Evolutionary conservation across 2,113 vertebrate species (phyloP).

Genomic region (Labeo catla): DNA sequence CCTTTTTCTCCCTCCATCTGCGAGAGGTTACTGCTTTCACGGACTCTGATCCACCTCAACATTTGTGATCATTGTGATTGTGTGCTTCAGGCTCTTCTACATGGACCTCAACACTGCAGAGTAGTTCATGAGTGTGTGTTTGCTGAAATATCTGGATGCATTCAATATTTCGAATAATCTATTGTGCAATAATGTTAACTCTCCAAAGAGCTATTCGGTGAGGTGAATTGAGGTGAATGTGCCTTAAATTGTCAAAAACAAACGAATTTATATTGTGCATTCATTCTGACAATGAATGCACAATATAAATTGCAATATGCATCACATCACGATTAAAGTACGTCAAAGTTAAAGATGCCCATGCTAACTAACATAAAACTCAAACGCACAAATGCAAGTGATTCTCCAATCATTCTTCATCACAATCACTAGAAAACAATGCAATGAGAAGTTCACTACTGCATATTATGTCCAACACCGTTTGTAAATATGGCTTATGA

Average conservation of each 20-base stretch:
- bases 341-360: too few relatives aligned
- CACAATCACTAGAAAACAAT: too few relatives aligned
- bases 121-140: not conserved
- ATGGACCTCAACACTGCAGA: not conserved
- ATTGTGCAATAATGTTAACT: not conserved
- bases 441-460: not conserved
- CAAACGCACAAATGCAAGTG: not conserved
- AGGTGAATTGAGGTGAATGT: too few relatives aligned
- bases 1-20: conserved; percentile 45
- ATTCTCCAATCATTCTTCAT: too few relatives aligned
- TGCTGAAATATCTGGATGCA: not conserved
- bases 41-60: not conserved
- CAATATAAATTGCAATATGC: not conserved
- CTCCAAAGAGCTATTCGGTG: too few relatives aligned
- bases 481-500: not conserved
- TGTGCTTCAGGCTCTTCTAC: not conserved
- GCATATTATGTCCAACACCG: not conserved
- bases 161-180: not conserved
- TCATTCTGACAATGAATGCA: not conserved
- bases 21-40: not conserved
- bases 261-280: too few relatives aligned
- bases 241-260: too few relatives aligned
- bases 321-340: not conserved
- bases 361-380: not conserved
- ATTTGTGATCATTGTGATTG: not conserved